Evolutionary conservation across 2,113 vertebrate species (phyloP).

Genomic region (Microtus richardsoni): DNA sequence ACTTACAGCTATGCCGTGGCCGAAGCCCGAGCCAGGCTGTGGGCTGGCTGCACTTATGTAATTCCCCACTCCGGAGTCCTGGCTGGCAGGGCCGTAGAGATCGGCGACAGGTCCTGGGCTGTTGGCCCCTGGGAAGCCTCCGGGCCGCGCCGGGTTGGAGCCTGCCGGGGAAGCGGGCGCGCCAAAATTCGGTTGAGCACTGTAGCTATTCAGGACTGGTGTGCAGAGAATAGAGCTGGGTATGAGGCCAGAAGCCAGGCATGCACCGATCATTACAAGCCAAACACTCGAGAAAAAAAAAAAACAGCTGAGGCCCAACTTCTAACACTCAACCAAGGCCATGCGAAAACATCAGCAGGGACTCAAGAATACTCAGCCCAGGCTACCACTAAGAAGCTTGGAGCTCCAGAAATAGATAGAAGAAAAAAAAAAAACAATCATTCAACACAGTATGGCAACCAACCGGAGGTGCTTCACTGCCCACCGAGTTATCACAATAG

Average conservation of each 20-base stretch:
- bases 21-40: constrained; percentile 97
- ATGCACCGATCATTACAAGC: constrained; percentile 90
- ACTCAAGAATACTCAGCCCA: constrained; percentile 90
- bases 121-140: constrained; percentile 97
- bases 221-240: constrained; percentile 93
- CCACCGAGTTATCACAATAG: constrained; percentile 88
- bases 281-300: constrained; percentile 90
- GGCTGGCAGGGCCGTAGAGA: constrained; percentile 94
- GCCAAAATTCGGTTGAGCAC: constrained; percentile 94
- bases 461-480: constrained; percentile 86
- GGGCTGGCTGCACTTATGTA: constrained; percentile 99
- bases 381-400: constrained; percentile 90
- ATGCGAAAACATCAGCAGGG: constrained; percentile 91
- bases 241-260: constrained; percentile 91
- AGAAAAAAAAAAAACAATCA: constrained; percentile 82
- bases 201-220: constrained; percentile 93
- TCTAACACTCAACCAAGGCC: constrained; percentile 93
- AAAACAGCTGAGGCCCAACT: constrained; percentile 90
- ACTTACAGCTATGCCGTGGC: constrained; percentile 99
- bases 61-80: constrained; percentile 99
- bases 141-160: constrained; percentile 96
- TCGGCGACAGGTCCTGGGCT: constrained; percentile 96
- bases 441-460: constrained; percentile 89
- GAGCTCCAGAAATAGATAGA: constrained; percentile 90
- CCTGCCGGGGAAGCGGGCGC: constrained; percentile 94